Conservation (phyloP, 1,140 invertebrate species). For the Saccostrea echinata region DNA sequence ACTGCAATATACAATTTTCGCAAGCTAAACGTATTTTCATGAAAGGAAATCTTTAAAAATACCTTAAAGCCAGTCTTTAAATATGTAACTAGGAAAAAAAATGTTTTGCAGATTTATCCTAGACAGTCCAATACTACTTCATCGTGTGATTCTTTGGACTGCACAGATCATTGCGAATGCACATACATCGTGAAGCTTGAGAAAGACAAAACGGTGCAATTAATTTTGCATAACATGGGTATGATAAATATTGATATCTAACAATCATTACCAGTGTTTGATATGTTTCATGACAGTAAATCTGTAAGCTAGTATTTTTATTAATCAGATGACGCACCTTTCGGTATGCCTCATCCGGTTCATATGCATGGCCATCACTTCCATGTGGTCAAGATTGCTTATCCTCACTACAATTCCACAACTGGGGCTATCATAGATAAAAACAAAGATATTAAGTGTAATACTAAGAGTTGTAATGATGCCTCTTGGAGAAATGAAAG, state of each 20-base stretch:
- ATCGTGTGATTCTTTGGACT: not conserved
- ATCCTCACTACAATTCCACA: conserved; percentile 32
- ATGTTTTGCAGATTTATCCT: not conserved
- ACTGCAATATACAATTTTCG: too few relatives aligned
- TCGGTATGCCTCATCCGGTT: conserved; percentile 48
- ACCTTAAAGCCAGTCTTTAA: too few relatives aligned
- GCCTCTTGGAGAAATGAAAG: conserved; percentile 36
- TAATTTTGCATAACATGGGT: conserved; percentile 53
- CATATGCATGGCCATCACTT: conserved; percentile 54
- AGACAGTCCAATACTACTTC: not conserved
- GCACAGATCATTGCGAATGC: conserved; percentile 44
- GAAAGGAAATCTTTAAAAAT: too few relatives aligned
- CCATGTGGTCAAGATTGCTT: conserved; percentile 51
- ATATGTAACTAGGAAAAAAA: not conserved
- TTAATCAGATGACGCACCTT: conserved; percentile 39
- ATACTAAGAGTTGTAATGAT: conserved; percentile 39
- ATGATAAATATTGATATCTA: not conserved
- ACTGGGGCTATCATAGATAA: not conserved
- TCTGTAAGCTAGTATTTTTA: not conserved
- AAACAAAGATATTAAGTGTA: conserved; percentile 47
- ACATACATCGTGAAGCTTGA: conserved; percentile 44
- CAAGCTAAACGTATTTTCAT: too few relatives aligned
- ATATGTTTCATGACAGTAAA: not conserved
- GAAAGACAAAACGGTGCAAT: conserved; percentile 45
- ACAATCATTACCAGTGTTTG: too few relatives aligned